phyloP scores from a whole-genome alignment of 2,797 vertebrate genomes.

The Chromis chromis region DNA sequence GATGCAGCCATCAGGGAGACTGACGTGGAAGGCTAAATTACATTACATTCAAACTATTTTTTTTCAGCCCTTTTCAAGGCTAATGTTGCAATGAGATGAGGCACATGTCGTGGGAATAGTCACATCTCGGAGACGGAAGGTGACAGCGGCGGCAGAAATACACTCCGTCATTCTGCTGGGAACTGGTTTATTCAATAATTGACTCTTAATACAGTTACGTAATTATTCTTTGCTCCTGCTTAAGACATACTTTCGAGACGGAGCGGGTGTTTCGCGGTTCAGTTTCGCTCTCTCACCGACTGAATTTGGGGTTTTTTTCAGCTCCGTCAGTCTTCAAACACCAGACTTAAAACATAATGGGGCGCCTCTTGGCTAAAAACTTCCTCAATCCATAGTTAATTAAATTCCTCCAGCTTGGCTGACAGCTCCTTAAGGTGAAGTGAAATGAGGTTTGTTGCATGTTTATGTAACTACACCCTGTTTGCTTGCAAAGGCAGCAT shows the following conservation, averaged over 20 bases:
- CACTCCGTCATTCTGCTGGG: neutral
- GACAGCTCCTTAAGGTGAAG: slow-evolving; percentile 9
- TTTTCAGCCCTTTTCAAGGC: slow-evolving; percentile 78
- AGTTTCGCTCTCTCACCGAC: neutral
- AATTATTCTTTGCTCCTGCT: neutral
- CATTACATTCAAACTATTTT: slow-evolving; percentile 79
- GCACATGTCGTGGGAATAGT: slow-evolving; percentile 59
- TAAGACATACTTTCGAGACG: neutral
- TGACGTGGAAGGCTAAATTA: slow-evolving; percentile 82
- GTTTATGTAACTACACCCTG: neutral
- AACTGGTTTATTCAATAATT: slow-evolving; percentile 23
- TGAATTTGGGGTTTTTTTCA: neutral
- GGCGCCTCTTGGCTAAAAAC: neutral
- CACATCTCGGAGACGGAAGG: slow-evolving; percentile 28
- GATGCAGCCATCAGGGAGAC: slow-evolving; percentile 80
- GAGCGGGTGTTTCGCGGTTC: no score
- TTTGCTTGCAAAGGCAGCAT: neutral
- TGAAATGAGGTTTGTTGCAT: neutral
- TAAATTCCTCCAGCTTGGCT: slow-evolving; percentile 3
- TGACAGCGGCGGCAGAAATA: slow-evolving; percentile 27
- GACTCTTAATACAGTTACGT: slow-evolving; percentile 10
- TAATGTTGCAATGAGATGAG: slow-evolving; percentile 71
- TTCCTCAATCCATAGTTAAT: slow-evolving; percentile 20
- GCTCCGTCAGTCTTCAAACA: slow-evolving; percentile 1
- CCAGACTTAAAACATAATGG: neutral